Percentiles rank a stretch among this genome's conserved stretches.
Conservation (phyloP, 92 coral and sea anemone genomes). For the Zoanthus sansibaricus region DNA sequence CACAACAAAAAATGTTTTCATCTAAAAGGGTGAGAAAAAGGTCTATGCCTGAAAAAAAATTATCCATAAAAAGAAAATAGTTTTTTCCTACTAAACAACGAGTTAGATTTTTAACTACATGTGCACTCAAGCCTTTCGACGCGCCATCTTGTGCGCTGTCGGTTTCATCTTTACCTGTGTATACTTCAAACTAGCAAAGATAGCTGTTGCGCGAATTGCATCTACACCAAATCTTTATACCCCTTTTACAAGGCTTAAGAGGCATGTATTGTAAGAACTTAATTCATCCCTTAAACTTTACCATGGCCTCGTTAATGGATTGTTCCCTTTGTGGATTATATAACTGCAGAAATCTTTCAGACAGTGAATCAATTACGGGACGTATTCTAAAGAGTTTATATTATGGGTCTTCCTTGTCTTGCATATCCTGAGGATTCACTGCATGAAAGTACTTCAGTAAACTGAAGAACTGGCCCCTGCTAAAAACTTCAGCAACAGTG, state of each 20-base stretch:
- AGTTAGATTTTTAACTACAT: constrained; percentile 32
- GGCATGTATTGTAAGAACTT: background rate
- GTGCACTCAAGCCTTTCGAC: constrained; percentile 1
- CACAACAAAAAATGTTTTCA: background rate
- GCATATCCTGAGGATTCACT: background rate
- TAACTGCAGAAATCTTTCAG: background rate
- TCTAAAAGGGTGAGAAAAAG: background rate
- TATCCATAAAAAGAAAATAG: constrained; percentile 7
- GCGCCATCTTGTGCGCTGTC: background rate
- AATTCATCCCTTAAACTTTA: background rate
- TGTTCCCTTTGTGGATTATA: background rate
- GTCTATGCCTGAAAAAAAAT: background rate
- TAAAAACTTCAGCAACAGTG: background rate
- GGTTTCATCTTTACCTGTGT: constrained; percentile 34
- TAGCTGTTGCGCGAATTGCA: background rate
- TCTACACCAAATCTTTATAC: background rate
- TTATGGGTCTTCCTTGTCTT: background rate
- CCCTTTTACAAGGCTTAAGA: background rate
- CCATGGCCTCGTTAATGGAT: background rate
- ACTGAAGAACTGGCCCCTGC: background rate
- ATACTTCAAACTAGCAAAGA: constrained; percentile 46
- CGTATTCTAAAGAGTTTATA: constrained; percentile 13
- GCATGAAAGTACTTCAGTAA: background rate
- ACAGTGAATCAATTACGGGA: background rate
- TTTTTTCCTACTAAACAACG: constrained; percentile 10